phyloP scores from a whole-genome alignment of 2,888 invertebrate species.

The Dryocosmus kuriphilus region DNA sequence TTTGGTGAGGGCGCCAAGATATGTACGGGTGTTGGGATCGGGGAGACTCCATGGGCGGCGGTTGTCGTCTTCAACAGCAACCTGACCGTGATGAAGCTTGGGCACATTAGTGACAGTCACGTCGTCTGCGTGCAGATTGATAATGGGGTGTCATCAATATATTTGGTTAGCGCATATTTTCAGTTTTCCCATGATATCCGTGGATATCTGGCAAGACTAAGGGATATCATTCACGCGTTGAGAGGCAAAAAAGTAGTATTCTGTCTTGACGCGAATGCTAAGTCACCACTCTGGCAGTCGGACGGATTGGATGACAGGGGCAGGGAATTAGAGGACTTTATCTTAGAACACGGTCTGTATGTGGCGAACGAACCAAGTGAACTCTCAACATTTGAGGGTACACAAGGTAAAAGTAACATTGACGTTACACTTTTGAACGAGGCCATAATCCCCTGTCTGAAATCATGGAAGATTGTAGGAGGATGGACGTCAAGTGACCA shows the following conservation, averaged over 20 bases:
- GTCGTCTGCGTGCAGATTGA: constrained; percentile 5
- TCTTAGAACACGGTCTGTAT: constrained; percentile 1
- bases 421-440: neutral
- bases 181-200: neutral
- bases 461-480: neutral
- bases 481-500: constrained; percentile 23
- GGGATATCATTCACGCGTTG: neutral
- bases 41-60: neutral
- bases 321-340: constrained; percentile 1
- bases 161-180: constrained; percentile 41
- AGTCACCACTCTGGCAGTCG: constrained; percentile 26
- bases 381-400: neutral
- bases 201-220: neutral
- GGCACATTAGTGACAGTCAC: neutral
- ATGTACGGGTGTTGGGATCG: neutral
- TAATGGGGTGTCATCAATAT: neutral
- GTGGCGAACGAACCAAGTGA: neutral
- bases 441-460: rapidly evolving
- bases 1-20: neutral
- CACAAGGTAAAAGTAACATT: constrained; percentile 16
- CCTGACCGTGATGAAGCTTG: neutral
- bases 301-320: neutral
- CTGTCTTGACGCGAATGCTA: constrained; percentile 43
- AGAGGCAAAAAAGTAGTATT: constrained; percentile 34
- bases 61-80: neutral